Evolutionary conservation across 1,140 invertebrate species (phyloP).

Genomic region (Reticulitermes speratus): DNA sequence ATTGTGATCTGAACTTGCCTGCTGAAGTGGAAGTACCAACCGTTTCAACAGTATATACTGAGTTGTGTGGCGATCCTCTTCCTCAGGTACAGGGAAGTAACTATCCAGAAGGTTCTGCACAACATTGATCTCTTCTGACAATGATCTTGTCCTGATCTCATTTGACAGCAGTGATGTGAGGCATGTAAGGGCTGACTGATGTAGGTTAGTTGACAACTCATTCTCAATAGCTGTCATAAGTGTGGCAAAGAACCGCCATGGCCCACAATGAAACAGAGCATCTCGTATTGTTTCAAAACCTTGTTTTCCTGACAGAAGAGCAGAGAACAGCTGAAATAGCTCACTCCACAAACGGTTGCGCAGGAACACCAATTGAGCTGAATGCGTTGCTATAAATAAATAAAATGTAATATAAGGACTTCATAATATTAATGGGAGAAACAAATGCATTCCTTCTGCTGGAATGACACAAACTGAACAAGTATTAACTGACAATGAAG

Average conservation of each 20-base stretch:
- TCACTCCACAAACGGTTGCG: conserved; percentile 50
- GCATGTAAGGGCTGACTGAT: conserved; percentile 43
- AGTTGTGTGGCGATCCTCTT: too few relatives aligned
- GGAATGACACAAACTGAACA: too few relatives aligned
- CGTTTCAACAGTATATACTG: too few relatives aligned
- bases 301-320: conserved; percentile 44
- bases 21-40: too few relatives aligned
- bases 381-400: conserved; percentile 42
- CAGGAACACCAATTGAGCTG: conserved; percentile 44
- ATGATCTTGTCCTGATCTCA: conserved; percentile 38
- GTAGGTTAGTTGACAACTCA: conserved; percentile 38
- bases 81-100: background rate
- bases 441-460: too few relatives aligned
- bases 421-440: too few relatives aligned
- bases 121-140: background rate
- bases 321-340: conserved; percentile 50
- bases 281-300: conserved; percentile 45
- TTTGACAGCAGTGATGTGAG: conserved; percentile 44
- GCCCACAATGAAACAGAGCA: conserved; percentile 43
- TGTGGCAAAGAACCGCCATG: conserved; percentile 44
- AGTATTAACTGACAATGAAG: too few relatives aligned
- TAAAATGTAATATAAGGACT: background rate
- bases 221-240: conserved; percentile 47
- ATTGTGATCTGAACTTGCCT: too few relatives aligned
- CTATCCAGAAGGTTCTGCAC: background rate